These are phyloP conservation scores for Syngnathus typhle DNA, from an alignment of 2,113 vertebrate genomes.

Conservation along the genomic window DNA sequence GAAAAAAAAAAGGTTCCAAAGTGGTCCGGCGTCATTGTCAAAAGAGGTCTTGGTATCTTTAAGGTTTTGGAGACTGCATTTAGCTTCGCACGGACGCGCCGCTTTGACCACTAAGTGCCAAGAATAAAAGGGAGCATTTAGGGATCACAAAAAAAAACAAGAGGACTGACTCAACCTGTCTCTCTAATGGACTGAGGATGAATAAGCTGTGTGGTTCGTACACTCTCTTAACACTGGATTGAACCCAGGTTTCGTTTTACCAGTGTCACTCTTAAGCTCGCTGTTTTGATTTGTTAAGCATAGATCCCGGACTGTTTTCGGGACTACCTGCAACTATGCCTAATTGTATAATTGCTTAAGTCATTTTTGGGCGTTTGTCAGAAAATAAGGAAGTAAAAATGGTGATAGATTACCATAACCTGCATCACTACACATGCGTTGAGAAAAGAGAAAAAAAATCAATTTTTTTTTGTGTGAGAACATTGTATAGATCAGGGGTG, in stretches of 20 bases:
- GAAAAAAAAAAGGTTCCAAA: background rate
- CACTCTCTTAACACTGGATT: slow-evolving; percentile 9
- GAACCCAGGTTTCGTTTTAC: background rate
- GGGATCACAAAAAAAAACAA: slow-evolving; percentile 1
- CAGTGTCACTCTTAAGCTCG: background rate
- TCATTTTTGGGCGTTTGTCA: background rate
- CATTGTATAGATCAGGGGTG: background rate
- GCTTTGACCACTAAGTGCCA: slow-evolving; percentile 9
- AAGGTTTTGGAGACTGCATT: background rate
- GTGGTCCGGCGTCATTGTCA: background rate
- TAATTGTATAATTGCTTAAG: background rate
- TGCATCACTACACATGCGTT: background rate
- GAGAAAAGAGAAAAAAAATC: background rate
- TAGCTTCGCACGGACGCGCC: background rate
- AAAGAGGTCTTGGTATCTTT: background rate
- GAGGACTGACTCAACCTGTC: slow-evolving; percentile 1
- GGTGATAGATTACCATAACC: background rate
- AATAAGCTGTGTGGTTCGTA: slow-evolving; percentile 8
- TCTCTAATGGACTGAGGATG: background rate
- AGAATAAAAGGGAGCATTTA: slow-evolving; percentile 7
- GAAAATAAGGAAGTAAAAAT: background rate
- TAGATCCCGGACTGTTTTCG: background rate
- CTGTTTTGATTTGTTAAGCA: background rate
- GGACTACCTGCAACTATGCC: background rate
- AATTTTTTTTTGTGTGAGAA: background rate